These are phyloP conservation scores for Saccostrea glomerata DNA, from an alignment of 1,140 invertebrate genomes.

Conservation along the genomic window DNA sequence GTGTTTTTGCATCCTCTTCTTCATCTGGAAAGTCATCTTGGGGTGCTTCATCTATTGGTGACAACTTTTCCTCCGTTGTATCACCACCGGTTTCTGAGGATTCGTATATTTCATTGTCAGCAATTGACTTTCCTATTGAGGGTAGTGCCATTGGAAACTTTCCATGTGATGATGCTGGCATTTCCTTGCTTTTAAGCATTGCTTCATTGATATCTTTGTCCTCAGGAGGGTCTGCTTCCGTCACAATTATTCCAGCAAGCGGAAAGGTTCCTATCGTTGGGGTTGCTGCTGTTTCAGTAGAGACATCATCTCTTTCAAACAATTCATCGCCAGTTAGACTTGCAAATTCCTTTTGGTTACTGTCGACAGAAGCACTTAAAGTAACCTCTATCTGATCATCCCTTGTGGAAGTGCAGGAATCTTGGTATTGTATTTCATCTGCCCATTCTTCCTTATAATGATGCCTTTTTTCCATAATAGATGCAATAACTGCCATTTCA, in stretches of 20 bases:
- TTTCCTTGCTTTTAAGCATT: conserved; percentile 49
- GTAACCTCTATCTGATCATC: conserved; percentile 43
- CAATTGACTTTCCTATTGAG: conserved; percentile 66
- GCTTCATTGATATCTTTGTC: conserved; percentile 57
- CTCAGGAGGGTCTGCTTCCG: conserved; percentile 71
- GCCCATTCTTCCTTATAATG: conserved; percentile 59
- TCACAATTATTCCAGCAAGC: conserved; percentile 1
- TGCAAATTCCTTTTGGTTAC: background rate
- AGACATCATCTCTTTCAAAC: conserved; percentile 47
- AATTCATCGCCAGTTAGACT: conserved; percentile 46
- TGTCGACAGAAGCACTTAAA: background rate
- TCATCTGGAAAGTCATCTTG: conserved; percentile 65
- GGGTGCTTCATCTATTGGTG: conserved; percentile 74
- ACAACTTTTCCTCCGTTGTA: conserved; percentile 73
- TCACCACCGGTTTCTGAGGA: conserved; percentile 74
- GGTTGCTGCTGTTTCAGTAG: conserved; percentile 51
- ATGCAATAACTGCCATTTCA: conserved; percentile 71
- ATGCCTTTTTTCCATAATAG: conserved; percentile 69
- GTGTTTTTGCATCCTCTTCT: conserved; percentile 61
- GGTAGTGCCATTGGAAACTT: conserved; percentile 72
- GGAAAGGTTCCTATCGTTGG: conserved; percentile 36
- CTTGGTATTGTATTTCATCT: conserved; percentile 30
- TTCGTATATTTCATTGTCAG: conserved; percentile 74
- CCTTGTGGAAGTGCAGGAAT: conserved; percentile 35
- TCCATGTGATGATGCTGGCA: conserved; percentile 42